Evolutionary conservation across 2,113 vertebrate species (phyloP), one percentile per base, ranked within the genome.

Genomic region (Gambusia holbrooki): DNA sequence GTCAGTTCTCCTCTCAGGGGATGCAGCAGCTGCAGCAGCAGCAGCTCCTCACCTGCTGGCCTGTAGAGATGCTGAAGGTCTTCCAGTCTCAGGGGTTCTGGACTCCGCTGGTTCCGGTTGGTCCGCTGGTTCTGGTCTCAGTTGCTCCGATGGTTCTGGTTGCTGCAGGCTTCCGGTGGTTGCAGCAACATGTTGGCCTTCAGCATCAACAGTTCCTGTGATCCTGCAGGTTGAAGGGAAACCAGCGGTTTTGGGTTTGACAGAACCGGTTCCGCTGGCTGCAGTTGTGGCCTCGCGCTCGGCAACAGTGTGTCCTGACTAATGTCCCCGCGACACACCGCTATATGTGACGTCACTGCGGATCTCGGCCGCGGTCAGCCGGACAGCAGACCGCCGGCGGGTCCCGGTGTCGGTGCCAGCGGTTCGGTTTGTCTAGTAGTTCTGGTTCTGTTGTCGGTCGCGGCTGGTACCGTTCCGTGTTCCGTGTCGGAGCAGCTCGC

Each of bases 301-400:
- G 28, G 69, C 69, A 69, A 69, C 48, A 60, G 25, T 17, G 30
- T n/a, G n/a, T 42, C 60, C 33, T 9, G 14, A 33, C 40, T 22
- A 27, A 40, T 35, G 48, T 33, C 51, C 9, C 27, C 25, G 58
- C 35, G 33, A 28, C 66, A 11, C 13, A 62, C 58, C 11, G 48
- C 27, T 3, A n/a, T 33, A 11, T 48, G 66, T 73, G 28, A 33
- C 30, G 70, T 66, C 80, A 73, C 83, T 85, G 86, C 86, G 62
- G 79, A 60, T 35, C 45, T 33, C 33, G 27, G 0, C 40, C 22
- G 62, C 67, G 80, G 48, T 76, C 72, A 3, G 71, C 9, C 67
- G 79, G 22, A 9, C 80, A 73, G 74, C 67, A 72, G 77, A 68
- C 68, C 8, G 37, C 15, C n/a, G 27, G 10, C 12, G 32, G 1